phyloP scores from a whole-genome alignment of 2,888 invertebrate species.

The Amblyjoppa fuscipennis region DNA sequence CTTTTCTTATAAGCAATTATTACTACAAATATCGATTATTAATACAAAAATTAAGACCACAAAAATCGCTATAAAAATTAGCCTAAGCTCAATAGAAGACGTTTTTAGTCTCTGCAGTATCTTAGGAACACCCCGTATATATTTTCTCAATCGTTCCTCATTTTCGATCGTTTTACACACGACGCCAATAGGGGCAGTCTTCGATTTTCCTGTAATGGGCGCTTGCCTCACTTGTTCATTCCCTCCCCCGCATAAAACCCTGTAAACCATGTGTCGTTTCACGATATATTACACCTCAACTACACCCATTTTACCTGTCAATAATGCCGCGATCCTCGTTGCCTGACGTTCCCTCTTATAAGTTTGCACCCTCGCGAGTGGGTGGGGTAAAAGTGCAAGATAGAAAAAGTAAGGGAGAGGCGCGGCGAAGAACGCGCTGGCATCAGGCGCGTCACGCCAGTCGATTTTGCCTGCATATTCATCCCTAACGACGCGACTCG shows the following conservation, averaged over 20 bases:
- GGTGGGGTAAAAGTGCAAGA: slow-evolving; percentile 57
- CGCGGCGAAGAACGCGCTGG: slow-evolving; percentile 45
- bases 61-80: neutral
- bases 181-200: slow-evolving; percentile 51
- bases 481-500: slow-evolving; percentile 65
- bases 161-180: slow-evolving; percentile 29
- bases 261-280: slow-evolving; percentile 16
- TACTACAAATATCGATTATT: neutral
- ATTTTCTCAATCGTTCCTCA: neutral
- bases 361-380: slow-evolving; percentile 37
- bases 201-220: slow-evolving; percentile 46
- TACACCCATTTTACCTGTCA: slow-evolving; percentile 54
- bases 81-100: neutral
- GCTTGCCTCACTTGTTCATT: slow-evolving; percentile 40
- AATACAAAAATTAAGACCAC: neutral
- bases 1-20: neutral
- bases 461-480: slow-evolving; percentile 71
- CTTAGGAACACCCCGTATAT: neutral
- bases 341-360: slow-evolving; percentile 43
- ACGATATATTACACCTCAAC: slow-evolving; percentile 4
- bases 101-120: slow-evolving; percentile 26
- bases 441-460: slow-evolving; percentile 66
- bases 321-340: slow-evolving; percentile 57
- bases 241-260: slow-evolving; percentile 6
- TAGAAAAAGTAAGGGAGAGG: slow-evolving; percentile 32